Percentiles rank a stretch among this genome's conserved stretches.
Evolutionary conservation across 1,140 invertebrate species (phyloP).

Genomic region (Eubasilissa regina): DNA sequence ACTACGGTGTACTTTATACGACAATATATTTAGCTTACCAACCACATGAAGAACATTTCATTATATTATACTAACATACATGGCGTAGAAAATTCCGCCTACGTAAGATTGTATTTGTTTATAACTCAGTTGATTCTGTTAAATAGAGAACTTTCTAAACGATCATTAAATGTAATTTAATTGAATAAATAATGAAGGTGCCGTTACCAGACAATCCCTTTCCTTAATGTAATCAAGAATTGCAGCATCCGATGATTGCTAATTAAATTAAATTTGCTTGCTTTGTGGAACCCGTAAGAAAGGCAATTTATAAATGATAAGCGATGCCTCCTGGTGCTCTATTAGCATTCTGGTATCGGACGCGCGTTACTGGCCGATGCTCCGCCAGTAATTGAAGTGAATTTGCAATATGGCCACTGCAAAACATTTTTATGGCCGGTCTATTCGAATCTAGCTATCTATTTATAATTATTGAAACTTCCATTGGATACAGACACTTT

Average conservation of each 20-base stretch:
- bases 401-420: constrained; percentile 12
- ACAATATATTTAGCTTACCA: too few species aligned
- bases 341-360: constrained; percentile 38
- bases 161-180: too few species aligned
- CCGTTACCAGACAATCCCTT: neutral
- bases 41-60: too few species aligned
- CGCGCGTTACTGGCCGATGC: constrained; percentile 30
- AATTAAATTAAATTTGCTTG: constrained; percentile 9
- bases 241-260: constrained; percentile 1
- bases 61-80: too few species aligned
- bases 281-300: neutral
- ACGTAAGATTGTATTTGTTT: too few species aligned
- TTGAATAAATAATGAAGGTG: too few species aligned
- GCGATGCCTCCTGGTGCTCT: constrained; percentile 7
- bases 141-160: too few species aligned
- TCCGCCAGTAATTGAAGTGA: constrained; percentile 33
- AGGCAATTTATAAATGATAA: neutral
- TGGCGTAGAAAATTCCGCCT: too few species aligned
- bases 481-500: neutral
- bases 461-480: constrained; percentile 9
- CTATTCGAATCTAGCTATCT: constrained; percentile 6
- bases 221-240: neutral
- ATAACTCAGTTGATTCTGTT: too few species aligned
- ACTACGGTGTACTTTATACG: too few species aligned
- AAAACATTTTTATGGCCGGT: constrained; percentile 18